phyloP scores from a whole-genome alignment of 2,888 invertebrate genomes.

The Oscheius myriophilus region DNA sequence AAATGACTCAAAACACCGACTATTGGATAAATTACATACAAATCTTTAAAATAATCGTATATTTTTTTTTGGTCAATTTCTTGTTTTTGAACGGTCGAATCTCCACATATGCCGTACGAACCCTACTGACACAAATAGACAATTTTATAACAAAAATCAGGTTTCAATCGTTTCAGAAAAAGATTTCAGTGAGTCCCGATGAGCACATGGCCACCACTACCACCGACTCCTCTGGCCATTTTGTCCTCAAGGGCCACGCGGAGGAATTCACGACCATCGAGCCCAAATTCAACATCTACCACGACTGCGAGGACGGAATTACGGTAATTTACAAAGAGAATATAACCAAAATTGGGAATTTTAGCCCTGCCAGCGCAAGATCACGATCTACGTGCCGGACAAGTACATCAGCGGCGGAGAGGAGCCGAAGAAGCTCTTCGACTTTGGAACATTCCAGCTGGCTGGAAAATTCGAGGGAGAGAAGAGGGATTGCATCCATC shows the following conservation, averaged over 20 bases:
- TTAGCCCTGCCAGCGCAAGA: slow-evolving; percentile 33
- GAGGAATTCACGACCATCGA: slow-evolving; percentile 54
- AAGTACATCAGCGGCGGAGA: slow-evolving; percentile 33
- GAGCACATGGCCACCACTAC: slow-evolving; percentile 47
- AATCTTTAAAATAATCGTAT: too few species aligned
- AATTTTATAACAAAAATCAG: too few species aligned
- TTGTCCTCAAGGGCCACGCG: slow-evolving; percentile 44
- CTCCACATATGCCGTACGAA: too few species aligned
- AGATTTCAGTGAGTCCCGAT: slow-evolving; percentile 38
- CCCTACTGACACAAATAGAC: too few species aligned
- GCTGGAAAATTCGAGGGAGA: slow-evolving; percentile 33
- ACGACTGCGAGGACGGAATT: slow-evolving; percentile 32
- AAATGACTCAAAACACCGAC: too few species aligned
- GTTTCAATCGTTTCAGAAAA: too few species aligned
- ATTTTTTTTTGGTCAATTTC: too few species aligned
- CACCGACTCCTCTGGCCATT: slow-evolving; percentile 41
- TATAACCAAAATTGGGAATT: neutral
- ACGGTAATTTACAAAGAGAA: neutral
- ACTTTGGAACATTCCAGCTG: slow-evolving; percentile 32
- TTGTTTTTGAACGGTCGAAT: too few species aligned
- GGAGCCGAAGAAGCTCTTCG: slow-evolving; percentile 30
- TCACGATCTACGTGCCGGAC: slow-evolving; percentile 34
- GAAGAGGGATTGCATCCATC: slow-evolving; percentile 30
- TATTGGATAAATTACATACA: too few species aligned
- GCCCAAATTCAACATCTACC: slow-evolving; percentile 40